These are phyloP conservation scores for Nyctibius grandis DNA, from an alignment of 2,797 vertebrate species.

Conservation along the genomic window DNA sequence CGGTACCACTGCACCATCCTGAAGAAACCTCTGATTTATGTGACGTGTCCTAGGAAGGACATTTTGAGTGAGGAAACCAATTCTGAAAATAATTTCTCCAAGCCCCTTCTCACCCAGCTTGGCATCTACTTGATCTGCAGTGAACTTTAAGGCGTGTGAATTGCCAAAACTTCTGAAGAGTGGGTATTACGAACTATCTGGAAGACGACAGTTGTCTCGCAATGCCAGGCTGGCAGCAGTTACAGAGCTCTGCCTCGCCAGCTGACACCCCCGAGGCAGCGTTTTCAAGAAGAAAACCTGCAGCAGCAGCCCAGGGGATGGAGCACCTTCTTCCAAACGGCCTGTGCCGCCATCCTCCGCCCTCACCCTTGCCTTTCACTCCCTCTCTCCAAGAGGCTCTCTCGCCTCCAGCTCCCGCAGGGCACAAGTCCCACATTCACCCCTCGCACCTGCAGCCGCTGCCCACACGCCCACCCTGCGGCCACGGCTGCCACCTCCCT, in stretches of 20 bases:
- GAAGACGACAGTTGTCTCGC: not conserved
- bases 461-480: not conserved
- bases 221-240: not conserved
- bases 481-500: not conserved
- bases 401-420: not conserved
- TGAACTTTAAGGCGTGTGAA: rapidly evolving
- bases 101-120: rapidly evolving
- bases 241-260: rapidly evolving
- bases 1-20: rapidly evolving
- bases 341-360: not conserved
- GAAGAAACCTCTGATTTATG: rapidly evolving
- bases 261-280: not conserved
- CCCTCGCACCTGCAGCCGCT: not conserved
- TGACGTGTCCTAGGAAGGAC: rapidly evolving
- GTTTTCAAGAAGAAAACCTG: not conserved
- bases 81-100: no score
- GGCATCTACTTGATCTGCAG: not conserved
- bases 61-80: not conserved
- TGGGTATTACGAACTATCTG: rapidly evolving
- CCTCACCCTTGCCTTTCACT: not conserved
- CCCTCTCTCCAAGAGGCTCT: not conserved
- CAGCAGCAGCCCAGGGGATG: not conserved
- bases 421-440: not conserved
- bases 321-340: not conserved
- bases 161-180: not conserved